Percentiles rank a stretch among this genome's conserved stretches.
Conservation (phyloP, 1,140 invertebrate genomes). For the Hylyphantes graminicola region DNA sequence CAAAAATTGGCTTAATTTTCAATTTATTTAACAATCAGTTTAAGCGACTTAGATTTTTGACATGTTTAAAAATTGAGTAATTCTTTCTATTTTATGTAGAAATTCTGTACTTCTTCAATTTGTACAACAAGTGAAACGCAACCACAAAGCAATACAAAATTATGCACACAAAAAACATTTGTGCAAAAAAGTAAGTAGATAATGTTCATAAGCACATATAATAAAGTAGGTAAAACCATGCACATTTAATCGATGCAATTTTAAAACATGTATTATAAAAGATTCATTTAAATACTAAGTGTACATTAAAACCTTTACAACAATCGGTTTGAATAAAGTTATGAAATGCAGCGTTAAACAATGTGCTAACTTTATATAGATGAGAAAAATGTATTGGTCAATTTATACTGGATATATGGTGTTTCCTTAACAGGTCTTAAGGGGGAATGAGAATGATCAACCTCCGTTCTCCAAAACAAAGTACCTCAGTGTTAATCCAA, state of each 20-base stretch:
- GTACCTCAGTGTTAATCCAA: no score
- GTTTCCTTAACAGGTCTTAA: conserved; percentile 14
- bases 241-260: not conserved
- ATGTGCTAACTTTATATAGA: conserved; percentile 30
- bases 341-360: conserved; percentile 39
- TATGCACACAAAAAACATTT: not conserved
- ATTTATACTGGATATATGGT: conserved; percentile 27
- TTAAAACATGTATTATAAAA: conserved; percentile 2
- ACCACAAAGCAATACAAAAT: not conserved
- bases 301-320: conserved; percentile 30
- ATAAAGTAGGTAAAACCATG: not conserved
- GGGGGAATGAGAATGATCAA: no score
- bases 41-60: not conserved
- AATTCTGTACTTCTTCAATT: not conserved
- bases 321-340: conserved; percentile 28
- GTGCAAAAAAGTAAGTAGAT: not conserved
- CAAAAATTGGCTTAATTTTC: no score
- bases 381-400: conserved; percentile 32
- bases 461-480: no score
- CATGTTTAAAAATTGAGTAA: not conserved
- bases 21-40: no score
- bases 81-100: not conserved
- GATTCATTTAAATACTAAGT: conserved; percentile 15
- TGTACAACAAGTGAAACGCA: not conserved
- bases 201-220: not conserved